phyloP scores from a whole-genome alignment of 2,797 vertebrate species.

The Helostoma temminkii region DNA sequence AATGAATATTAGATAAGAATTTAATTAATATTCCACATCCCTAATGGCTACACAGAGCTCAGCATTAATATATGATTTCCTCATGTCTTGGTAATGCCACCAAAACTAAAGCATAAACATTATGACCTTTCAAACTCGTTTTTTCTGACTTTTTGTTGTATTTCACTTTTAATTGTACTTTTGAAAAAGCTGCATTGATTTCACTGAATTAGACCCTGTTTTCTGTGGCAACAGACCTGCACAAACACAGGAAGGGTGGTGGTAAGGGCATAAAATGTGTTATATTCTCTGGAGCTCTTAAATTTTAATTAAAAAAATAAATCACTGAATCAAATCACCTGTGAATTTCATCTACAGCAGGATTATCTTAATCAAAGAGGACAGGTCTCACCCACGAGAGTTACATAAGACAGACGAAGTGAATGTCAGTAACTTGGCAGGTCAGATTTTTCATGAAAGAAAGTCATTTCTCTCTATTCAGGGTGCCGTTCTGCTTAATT shows the following conservation, averaged over 20 bases:
- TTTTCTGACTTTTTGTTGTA: background rate
- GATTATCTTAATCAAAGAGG: slow-evolving; percentile 55
- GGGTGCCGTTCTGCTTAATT: slow-evolving; percentile 34
- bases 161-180: background rate
- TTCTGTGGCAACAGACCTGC: background rate
- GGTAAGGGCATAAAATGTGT: background rate
- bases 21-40: background rate
- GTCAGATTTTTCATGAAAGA: slow-evolving; percentile 42
- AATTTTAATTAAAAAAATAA: slow-evolving; percentile 29
- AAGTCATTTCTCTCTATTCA: slow-evolving; percentile 38
- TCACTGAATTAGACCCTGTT: background rate
- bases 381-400: slow-evolving; percentile 37
- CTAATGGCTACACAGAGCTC: background rate
- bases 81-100: background rate
- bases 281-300: slow-evolving; percentile 26
- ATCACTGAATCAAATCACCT: slow-evolving; percentile 34
- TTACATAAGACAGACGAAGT: slow-evolving; percentile 42
- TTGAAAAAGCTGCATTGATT: background rate
- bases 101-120: background rate
- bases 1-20: background rate
- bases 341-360: slow-evolving; percentile 19
- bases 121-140: background rate
- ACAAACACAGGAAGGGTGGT: background rate
- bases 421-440: slow-evolving; percentile 33
- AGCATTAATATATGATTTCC: background rate